Conservation (phyloP, 2,888 invertebrate species). For the Apamea crenata region DNA sequence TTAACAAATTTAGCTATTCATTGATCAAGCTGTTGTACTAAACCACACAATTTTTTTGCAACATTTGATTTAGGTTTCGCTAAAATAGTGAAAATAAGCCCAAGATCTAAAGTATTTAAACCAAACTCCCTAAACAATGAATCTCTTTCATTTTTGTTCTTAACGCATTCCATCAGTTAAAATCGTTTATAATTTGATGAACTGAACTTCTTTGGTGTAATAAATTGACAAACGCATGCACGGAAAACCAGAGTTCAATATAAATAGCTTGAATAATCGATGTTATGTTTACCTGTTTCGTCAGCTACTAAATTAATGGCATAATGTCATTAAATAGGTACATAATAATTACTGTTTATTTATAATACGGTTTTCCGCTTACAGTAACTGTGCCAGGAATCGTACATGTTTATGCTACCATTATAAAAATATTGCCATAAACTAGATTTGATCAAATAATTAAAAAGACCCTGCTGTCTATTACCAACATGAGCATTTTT, state of each 20-base stretch:
- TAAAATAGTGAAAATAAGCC: no score
- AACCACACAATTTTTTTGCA: no score
- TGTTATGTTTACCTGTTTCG: constrained; percentile 4
- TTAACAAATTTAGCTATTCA: no score
- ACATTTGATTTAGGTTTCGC: no score
- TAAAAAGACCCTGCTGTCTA: neutral
- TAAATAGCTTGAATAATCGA: constrained; percentile 8
- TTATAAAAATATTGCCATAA: neutral
- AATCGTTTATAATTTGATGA: no score
- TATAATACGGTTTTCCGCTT: constrained; percentile 18
- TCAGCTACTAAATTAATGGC: neutral
- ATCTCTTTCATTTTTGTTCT: no score
- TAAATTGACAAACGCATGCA: no score
- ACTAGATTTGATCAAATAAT: neutral
- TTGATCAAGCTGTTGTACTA: no score
- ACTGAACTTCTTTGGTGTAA: no score
- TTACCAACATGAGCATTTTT: neutral
- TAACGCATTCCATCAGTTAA: no score
- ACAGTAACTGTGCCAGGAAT: neutral
- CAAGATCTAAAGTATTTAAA: no score
- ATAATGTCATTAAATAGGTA: neutral
- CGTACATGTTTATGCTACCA: neutral
- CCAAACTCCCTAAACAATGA: no score
- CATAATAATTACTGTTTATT: constrained; percentile 6
- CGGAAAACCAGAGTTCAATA: neutral